phyloP scores from a whole-genome alignment of 35 echinoderm and acorn worm genomes.

The Holothuria glaberrima region DNA sequence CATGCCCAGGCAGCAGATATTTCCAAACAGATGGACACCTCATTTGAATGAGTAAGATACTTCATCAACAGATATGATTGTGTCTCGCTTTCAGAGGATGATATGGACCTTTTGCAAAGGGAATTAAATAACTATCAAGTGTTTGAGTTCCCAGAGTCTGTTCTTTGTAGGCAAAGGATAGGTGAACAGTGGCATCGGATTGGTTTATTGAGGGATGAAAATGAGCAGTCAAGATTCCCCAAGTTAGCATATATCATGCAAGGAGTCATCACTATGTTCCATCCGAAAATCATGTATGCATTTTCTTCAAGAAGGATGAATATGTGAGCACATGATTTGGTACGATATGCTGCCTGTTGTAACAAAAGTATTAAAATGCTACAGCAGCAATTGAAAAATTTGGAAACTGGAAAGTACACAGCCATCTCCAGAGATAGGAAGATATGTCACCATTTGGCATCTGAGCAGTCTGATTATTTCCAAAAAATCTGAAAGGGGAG shows the following conservation, averaged over 20 bases:
- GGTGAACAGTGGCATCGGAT: slow-evolving; percentile 21
- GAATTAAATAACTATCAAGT: slow-evolving; percentile 34
- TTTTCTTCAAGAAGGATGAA: too few relatives aligned
- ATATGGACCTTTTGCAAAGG: not conserved
- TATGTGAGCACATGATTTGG: too few relatives aligned
- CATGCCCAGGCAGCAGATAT: slow-evolving; percentile 31
- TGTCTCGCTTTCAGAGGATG: not conserved
- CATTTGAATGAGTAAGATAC: slow-evolving; percentile 29
- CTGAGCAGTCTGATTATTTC: too few relatives aligned
- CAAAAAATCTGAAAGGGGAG: too few relatives aligned
- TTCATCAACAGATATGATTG: not conserved
- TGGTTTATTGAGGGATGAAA: slow-evolving; percentile 14
- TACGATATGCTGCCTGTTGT: too few relatives aligned
- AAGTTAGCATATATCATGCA: slow-evolving; percentile 29
- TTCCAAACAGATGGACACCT: slow-evolving; percentile 11
- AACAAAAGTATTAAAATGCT: not conserved
- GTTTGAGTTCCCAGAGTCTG: not conserved
- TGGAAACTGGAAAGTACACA: too few relatives aligned
- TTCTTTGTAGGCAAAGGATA: not conserved
- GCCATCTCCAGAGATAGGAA: too few relatives aligned
- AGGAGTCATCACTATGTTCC: slow-evolving; percentile 3
- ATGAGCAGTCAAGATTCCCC: not conserved
- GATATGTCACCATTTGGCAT: too few relatives aligned
- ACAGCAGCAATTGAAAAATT: too few relatives aligned
- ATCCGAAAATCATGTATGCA: too few relatives aligned